Evolutionary conservation across 2,888 invertebrate genomes (phyloP).

Genomic region (Portevinia maculata): DNA sequence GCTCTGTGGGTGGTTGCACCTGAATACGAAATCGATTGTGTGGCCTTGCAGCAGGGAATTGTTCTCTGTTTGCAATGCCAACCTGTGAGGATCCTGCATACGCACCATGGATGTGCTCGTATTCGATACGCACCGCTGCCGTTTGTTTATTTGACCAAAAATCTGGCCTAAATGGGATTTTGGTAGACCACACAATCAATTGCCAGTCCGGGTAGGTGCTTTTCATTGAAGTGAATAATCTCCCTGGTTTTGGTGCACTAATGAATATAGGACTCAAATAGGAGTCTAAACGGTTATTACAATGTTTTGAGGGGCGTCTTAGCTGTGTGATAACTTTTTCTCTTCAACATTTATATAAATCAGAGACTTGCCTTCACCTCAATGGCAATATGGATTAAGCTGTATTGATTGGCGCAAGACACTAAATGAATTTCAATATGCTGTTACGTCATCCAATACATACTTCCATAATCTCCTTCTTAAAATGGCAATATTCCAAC

Average conservation of each 20-base stretch:
- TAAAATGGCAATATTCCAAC: slow-evolving; percentile 5
- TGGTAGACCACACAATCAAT: slow-evolving; percentile 68
- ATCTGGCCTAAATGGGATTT: slow-evolving; percentile 69
- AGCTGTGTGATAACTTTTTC: no score
- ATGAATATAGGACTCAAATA: slow-evolving; percentile 40
- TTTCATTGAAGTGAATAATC: slow-evolving; percentile 63
- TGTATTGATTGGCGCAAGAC: no score
- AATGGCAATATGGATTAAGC: background rate
- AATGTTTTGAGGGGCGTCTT: no score
- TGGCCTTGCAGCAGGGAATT: slow-evolving; percentile 12
- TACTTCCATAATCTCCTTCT: background rate
- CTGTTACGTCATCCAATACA: background rate
- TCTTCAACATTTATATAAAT: no score
- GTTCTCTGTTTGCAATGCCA: slow-evolving; percentile 52
- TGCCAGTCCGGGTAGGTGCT: slow-evolving; percentile 53
- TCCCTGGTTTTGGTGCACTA: slow-evolving; percentile 37
- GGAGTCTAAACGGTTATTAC: slow-evolving; percentile 15
- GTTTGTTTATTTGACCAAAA: slow-evolving; percentile 71
- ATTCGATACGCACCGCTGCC: slow-evolving; percentile 17
- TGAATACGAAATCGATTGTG: slow-evolving; percentile 55
- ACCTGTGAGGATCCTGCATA: slow-evolving; percentile 30
- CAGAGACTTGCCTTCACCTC: no score
- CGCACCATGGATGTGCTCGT: slow-evolving; percentile 7
- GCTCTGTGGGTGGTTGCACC: background rate
- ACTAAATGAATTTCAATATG: background rate